A percentile compares a stretch with the other conserved stretches of the same genome.
phyloP scores from a whole-genome alignment of 2,113 vertebrate species.

The Aphelocoma coerulescens region DNA sequence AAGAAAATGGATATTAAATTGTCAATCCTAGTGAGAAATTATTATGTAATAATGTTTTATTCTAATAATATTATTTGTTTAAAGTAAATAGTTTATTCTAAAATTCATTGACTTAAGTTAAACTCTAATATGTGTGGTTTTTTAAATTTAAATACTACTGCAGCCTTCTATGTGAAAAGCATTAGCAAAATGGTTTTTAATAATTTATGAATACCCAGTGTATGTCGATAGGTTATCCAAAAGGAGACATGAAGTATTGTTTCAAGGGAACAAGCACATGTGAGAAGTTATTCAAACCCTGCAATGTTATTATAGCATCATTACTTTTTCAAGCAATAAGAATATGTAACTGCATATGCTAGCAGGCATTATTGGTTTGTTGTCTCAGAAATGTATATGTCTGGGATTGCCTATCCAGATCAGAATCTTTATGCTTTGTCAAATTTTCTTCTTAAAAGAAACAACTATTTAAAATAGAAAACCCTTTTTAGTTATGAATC shows the following conservation, averaged over 20 bases:
- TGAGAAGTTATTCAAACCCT: neutral
- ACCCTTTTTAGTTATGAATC: neutral
- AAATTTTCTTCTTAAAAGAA: neutral
- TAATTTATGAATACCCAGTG: neutral
- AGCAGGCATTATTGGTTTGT: neutral
- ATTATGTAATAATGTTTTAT: neutral
- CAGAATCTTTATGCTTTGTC: neutral
- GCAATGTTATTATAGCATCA: neutral
- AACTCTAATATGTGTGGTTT: neutral
- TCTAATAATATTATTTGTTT: neutral
- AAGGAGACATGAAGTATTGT: neutral
- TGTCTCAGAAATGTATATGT: neutral
- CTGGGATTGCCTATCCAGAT: neutral
- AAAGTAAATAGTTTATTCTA: neutral
- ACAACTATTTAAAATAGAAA: neutral
- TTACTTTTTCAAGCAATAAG: neutral
- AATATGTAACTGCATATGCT: neutral
- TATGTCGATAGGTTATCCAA: neutral
- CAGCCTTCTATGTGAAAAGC: neutral
- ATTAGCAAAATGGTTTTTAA: neutral
- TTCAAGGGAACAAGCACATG: neutral
- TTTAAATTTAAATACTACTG: neutral
- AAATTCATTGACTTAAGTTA: neutral
- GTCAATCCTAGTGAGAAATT: neutral
- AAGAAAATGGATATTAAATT: neutral